Base-by-base conservation (phyloP, 2,113 vertebrate genomes). In the Lepisosteus osseus region DNA sequence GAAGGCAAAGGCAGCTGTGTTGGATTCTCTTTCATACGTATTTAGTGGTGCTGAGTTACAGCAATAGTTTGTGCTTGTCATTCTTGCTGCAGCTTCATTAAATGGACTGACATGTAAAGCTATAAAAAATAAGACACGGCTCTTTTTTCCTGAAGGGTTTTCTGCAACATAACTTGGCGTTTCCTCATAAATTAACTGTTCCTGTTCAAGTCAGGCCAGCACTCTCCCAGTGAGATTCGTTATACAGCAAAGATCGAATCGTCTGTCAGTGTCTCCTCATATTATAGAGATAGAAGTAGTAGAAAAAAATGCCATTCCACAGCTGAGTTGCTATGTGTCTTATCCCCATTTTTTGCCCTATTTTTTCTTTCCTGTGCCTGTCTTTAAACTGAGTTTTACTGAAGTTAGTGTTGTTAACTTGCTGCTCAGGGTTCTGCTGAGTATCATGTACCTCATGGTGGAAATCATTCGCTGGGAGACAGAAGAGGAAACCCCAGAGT, bases 381-480 rank as follows among this genome's bases (percentile, higher is more conserved):
- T 51, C 9, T 51, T 51, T 51, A 51, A 29, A 1, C 29, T 29
- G 29, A 29, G 29, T 29, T 29, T 51, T 51, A 51, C 9, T 51
- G 5, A 51, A 51, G 9, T 51, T 6, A 51, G 47, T 9, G 9
- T 51, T 51, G 47, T 51, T 51, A 6, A 5, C 47, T 51, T 51
- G 47, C 9, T 51, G 2, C 59, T 0, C 86, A 99, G 97, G 86
- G 95, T 99, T 61, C 83, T 98, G 67, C 89, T 99, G 79, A 99
- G 93, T 44, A 95, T 98, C 85, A 94, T 98, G 96, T 99, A 99
- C 84, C 89, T 99, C 75, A 84, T 99, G 90, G 95, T 99, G 88
- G 96, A 99, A 89, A 97, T 92, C 69, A 84, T 99, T 63, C 90
- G 95, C 2, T 83, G 91, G 72, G 93, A 96, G 74, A 84, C 61